Evolutionary conservation across 2,888 invertebrate species (phyloP), one percentile per base, ranked within the genome.

Genomic region (Mellilla xanthometata): DNA sequence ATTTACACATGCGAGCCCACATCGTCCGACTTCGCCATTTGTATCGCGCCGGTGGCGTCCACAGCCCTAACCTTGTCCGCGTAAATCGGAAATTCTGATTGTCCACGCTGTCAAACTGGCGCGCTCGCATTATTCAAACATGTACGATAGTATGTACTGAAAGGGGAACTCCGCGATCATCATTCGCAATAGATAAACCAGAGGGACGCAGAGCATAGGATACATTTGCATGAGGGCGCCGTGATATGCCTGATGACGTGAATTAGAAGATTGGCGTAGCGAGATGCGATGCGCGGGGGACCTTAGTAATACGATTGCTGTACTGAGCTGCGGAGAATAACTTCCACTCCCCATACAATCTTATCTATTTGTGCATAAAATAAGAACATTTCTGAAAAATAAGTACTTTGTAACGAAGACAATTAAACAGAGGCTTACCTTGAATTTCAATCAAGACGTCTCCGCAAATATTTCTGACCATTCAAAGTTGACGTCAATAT

Each of bases 201-300:
- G 12, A 31, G 40, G 26, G 44, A 42, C 51, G 52, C 41, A 49
- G 32, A 27, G 34, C 40, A 49, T 52, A 45, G 40, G 45, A 46
- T 58, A 50, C 53, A 58, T 64, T 48, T 62, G 56, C 58, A 60
- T 57, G 62, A 64, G 65, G 67, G 63, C 69, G 65, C 62, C 60
- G 38, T 60, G 60, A 72, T 68, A 68, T 59, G 68, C 57, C 61
- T 68, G 63, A 65, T 69, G 63, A 68, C 62, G 65, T 72, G 62
- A 76, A 77, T 80, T 76, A 76, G 72, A 74, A 72, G 72, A 80
- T 79, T 78, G 76, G 69, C 58, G 56, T 49, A 54, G 57, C 54
- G 47, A 24, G n/a, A n/a, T n/a, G 54, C 58, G 60, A 58, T 36
- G 28, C 30, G 61, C 59, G 52, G 60, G 51, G 51, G 52, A 39